Evolutionary conservation across 2,888 invertebrate genomes (phyloP).

Genomic region (Lepidochitona cinerea): DNA sequence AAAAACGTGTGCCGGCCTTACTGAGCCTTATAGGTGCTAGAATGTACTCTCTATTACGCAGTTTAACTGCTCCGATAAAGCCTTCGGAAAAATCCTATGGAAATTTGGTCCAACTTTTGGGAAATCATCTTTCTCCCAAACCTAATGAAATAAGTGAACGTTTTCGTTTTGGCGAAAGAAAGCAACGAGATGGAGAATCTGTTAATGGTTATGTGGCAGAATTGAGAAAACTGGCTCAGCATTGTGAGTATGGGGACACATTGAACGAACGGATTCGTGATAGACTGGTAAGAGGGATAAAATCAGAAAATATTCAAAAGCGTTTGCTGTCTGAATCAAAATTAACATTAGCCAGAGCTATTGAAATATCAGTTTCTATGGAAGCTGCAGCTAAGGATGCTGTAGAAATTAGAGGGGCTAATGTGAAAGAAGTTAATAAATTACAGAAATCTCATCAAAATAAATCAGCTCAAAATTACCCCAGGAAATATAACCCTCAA

Average conservation of each 20-base stretch:
- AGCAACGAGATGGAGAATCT: not conserved
- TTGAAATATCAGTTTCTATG: conserved; percentile 25
- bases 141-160: conserved; percentile 26
- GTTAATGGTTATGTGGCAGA: not conserved
- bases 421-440: not conserved
- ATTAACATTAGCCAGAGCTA: conserved; percentile 14
- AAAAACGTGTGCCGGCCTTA: conserved; percentile 27
- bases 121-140: conserved; percentile 23
- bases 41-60: conserved; percentile 14
- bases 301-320: conserved; percentile 15
- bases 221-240: not conserved
- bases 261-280: conserved; percentile 27
- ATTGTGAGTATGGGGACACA: conserved; percentile 6
- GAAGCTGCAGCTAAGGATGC: conserved; percentile 23
- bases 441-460: not conserved
- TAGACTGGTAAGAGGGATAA: conserved; percentile 31
- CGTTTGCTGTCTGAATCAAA: conserved; percentile 19
- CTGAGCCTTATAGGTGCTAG: conserved; percentile 28
- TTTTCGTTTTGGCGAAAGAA: conserved; percentile 7
- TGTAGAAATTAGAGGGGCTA: too few relatives aligned
- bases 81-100: conserved; percentile 26
- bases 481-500: too few relatives aligned
- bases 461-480: too few relatives aligned
- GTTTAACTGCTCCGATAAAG: conserved; percentile 23
- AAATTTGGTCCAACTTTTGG: conserved; percentile 17